Evolutionary conservation across 2,888 invertebrate species (phyloP).

Genomic region (Trisateles emortualis): DNA sequence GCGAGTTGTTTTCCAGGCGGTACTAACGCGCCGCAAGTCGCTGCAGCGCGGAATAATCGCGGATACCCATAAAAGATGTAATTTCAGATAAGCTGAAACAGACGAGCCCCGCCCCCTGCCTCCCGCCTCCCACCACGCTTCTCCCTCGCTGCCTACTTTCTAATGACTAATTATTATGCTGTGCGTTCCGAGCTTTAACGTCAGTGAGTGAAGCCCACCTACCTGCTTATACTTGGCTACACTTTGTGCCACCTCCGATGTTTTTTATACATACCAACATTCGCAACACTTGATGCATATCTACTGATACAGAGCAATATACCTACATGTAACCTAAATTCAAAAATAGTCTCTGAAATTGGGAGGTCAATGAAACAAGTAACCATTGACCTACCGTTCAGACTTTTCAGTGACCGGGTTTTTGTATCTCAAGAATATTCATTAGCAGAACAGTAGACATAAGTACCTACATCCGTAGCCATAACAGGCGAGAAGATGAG

Average conservation of each 20-base stretch:
- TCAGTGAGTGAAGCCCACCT: slow-evolving; percentile 72
- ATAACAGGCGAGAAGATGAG: no score
- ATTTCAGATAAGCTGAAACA: slow-evolving; percentile 87
- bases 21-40: slow-evolving; percentile 83
- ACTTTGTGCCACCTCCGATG: slow-evolving; percentile 68
- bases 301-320: background rate
- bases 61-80: slow-evolving; percentile 87
- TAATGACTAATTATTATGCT: slow-evolving; percentile 88
- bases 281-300: slow-evolving; percentile 53
- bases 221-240: slow-evolving; percentile 67
- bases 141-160: slow-evolving; percentile 83
- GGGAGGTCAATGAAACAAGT: no score
- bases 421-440: no score
- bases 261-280: slow-evolving; percentile 50
- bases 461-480: no score
- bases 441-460: no score
- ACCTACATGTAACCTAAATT: no score
- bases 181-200: slow-evolving; percentile 85
- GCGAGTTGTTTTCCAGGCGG: slow-evolving; percentile 81
- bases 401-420: no score
- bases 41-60: slow-evolving; percentile 87
- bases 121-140: slow-evolving; percentile 58
- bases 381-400: no score
- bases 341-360: no score
- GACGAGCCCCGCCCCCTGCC: slow-evolving; percentile 81